Evolutionary conservation across 2,797 vertebrate species (phyloP), one percentile per base, ranked within the genome.

Genomic region (Betta splendens): DNA sequence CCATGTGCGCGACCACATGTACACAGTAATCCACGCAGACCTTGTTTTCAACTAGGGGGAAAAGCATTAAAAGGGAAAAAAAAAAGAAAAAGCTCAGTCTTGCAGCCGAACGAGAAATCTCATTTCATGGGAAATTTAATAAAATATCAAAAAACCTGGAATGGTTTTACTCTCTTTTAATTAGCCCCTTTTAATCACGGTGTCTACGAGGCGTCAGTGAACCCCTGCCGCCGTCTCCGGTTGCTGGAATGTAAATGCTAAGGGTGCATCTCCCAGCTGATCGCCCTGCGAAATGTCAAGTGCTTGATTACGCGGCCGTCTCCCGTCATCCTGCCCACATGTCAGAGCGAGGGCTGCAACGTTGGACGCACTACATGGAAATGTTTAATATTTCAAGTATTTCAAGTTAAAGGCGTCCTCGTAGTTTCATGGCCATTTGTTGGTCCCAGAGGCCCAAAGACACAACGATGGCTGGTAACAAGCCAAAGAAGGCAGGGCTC

Each of bases 61-160:
- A 43, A 36, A 5, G 22, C 23, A 56, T 39, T n/a, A n/a, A n/a
- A n/a, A n/a, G n/a, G n/a, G n/a, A n/a, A 64, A 57, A 32, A 67
- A 36, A 56, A 47, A 50, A 42, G 3, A 16, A 9, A 49, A 48
- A 65, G 29, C 21, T 38, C 40, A 57, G 22, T 64, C 47, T 61
- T 72, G 53, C 72, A 74, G 46, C 60, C 64, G 79, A 79, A 82
- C 57, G 61, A 77, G 46, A 84, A 84, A 85, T 80, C 54, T 83
- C 69, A 89, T 89, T 90, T 90, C 76, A 80, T 77, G 75, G 82
- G 72, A 85, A 83, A 84, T 84, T 80, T 79, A 86, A 77, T 84
- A 21, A 20, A 61, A 44, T 54, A 45, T 58, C 17, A 23, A 56
- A 56, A 57, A 65, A 47, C 18, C 13, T 21, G 58, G 39, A 74